Evolutionary conservation across 1,140 invertebrate genomes (phyloP).

Genomic region (Ctenoplectra terminalis): DNA sequence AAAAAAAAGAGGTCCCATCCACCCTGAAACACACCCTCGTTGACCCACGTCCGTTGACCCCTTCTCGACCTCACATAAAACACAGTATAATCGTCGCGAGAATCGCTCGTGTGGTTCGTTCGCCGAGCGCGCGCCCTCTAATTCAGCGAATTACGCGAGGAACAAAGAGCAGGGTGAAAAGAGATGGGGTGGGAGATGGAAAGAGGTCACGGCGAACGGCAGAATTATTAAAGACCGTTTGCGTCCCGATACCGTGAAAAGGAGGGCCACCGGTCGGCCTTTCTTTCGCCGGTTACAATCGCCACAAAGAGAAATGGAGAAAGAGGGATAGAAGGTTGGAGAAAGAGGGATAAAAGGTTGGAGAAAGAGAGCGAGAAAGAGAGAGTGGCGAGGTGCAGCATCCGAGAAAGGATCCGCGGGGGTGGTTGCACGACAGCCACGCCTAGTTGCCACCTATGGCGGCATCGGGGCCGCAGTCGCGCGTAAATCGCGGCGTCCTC

Average conservation of each 20-base stretch:
- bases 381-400: not conserved
- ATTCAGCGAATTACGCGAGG: constrained; percentile 32
- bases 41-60: constrained; percentile 4
- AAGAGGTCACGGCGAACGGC: not conserved
- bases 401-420: constrained; percentile 16
- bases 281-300: constrained; percentile 40
- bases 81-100: constrained; percentile 7
- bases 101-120: constrained; percentile 8
- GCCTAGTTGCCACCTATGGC: constrained; percentile 48
- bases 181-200: too few species aligned
- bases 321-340: not conserved
- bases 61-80: not conserved
- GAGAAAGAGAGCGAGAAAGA: not conserved
- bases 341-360: not conserved
- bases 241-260: constrained; percentile 34
- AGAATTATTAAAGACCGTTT: constrained; percentile 45
- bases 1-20: too few species aligned
- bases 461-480: constrained; percentile 10
- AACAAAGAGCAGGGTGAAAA: constrained; percentile 15
- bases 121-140: not conserved
- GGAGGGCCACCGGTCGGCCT: constrained; percentile 5
- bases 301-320: not conserved
- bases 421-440: constrained; percentile 22
- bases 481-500: constrained; percentile 57
- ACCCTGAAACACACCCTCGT: not conserved